Evolutionary conservation across 2,113 vertebrate species (phyloP).

Genomic region (Anhinga rufa): DNA sequence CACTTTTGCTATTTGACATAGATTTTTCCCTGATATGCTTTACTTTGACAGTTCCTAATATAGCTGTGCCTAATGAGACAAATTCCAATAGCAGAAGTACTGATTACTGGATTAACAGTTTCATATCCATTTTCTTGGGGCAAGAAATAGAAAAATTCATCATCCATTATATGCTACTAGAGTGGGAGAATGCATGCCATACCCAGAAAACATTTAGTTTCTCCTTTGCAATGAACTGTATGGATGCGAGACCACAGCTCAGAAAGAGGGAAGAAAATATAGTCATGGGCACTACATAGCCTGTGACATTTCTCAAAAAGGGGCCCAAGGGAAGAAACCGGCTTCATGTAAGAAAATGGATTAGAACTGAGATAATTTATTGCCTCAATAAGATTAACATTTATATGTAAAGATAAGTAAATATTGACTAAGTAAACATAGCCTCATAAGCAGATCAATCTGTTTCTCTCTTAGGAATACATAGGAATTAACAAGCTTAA

Average conservation of each 20-base stretch:
- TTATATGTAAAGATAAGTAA: neutral
- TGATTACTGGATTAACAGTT: neutral
- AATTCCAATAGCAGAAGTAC: neutral
- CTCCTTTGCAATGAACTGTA: neutral
- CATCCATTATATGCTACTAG: neutral
- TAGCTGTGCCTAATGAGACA: constrained; percentile 15
- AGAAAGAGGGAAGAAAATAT: neutral
- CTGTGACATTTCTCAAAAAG: neutral
- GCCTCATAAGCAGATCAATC: constrained; percentile 5
- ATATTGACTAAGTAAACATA: constrained; percentile 19
- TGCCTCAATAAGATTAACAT: neutral
- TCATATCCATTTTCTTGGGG: neutral
- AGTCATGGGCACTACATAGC: neutral
- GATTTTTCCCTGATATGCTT: neutral
- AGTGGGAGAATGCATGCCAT: neutral
- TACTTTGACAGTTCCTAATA: constrained; percentile 24
- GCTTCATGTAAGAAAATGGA: neutral
- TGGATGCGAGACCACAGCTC: neutral
- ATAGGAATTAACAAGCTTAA: neutral
- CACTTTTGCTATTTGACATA: constrained; percentile 7
- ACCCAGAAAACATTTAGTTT: neutral
- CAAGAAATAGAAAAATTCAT: neutral
- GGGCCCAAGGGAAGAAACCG: neutral
- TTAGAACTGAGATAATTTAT: constrained; percentile 4
- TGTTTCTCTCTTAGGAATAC: neutral